These are phyloP conservation scores for Blomia tropicalis DNA, from an alignment of 2,888 invertebrate species.

Conservation along the genomic window DNA sequence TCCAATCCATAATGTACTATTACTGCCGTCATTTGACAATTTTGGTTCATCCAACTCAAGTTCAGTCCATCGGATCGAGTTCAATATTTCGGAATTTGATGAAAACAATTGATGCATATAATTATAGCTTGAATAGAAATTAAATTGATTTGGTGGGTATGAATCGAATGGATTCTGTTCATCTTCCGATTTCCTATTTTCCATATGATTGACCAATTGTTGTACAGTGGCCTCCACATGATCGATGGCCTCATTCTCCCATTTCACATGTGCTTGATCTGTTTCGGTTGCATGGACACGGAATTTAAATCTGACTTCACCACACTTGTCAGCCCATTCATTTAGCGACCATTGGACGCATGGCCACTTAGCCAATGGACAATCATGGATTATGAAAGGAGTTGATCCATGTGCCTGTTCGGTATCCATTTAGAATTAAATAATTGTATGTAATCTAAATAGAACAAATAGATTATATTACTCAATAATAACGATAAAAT, in stretches of 20 bases:
- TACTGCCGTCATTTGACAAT: slow-evolving; percentile 10
- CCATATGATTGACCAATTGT: slow-evolving; percentile 25
- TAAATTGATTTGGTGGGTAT: slow-evolving; percentile 22
- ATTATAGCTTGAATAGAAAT: slow-evolving; percentile 29
- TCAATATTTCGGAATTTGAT: slow-evolving; percentile 8
- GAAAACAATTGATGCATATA: slow-evolving; percentile 25
- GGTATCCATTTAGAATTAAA: no score
- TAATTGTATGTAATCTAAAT: no score
- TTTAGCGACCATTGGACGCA: slow-evolving; percentile 21
- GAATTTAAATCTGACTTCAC: slow-evolving; percentile 16
- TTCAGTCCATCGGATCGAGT: slow-evolving; percentile 13
- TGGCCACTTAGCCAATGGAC: slow-evolving; percentile 14
- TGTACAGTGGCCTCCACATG: slow-evolving; percentile 19
- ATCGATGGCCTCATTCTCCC: slow-evolving; percentile 21
- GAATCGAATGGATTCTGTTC: slow-evolving; percentile 24
- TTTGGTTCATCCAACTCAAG: not conserved
- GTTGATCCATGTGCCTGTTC: no score
- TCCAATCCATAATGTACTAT: slow-evolving; percentile 40
- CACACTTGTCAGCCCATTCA: slow-evolving; percentile 20
- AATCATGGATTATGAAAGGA: slow-evolving; percentile 14
- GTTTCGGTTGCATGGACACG: slow-evolving; percentile 5
- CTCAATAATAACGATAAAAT: no score
- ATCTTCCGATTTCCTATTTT: not conserved
- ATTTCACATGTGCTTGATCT: not conserved
- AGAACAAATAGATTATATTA: no score